These are phyloP conservation scores for Aphodius granarius DNA, from an alignment of 2,888 invertebrate genomes.

Conservation along the genomic window DNA sequence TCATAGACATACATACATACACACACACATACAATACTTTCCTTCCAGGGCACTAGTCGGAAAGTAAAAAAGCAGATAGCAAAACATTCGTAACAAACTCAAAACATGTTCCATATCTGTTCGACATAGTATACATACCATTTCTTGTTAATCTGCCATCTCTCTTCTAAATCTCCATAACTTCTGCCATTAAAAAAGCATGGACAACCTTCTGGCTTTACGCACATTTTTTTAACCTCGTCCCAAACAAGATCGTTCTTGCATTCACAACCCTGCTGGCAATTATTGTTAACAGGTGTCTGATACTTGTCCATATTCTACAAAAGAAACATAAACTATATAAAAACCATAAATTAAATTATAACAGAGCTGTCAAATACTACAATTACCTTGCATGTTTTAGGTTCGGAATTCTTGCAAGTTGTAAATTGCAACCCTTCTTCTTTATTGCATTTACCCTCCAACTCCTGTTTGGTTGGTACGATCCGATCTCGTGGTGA, in stretches of 20 bases:
- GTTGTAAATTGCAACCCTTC: constrained; percentile 68
- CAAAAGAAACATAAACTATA: background rate
- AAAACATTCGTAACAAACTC: too few relatives aligned
- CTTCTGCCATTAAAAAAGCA: constrained; percentile 5
- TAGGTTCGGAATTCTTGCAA: constrained; percentile 69
- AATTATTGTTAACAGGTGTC: constrained; percentile 57
- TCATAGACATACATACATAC: too few relatives aligned
- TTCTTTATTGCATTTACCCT: constrained; percentile 61
- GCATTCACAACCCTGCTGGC: constrained; percentile 74
- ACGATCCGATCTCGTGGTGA: constrained; percentile 47
- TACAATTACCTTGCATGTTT: constrained; percentile 73
- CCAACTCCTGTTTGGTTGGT: constrained; percentile 56
- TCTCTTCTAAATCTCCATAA: background rate
- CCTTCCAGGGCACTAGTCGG: too few relatives aligned
- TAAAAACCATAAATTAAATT: background rate
- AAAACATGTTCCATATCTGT: too few relatives aligned
- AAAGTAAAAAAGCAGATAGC: too few relatives aligned
- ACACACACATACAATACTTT: too few relatives aligned
- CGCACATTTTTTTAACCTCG: constrained; percentile 61
- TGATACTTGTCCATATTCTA: constrained; percentile 17
- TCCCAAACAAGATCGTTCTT: constrained; percentile 71
- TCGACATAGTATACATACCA: background rate
- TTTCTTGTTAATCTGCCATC: background rate
- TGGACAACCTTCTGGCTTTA: constrained; percentile 68
- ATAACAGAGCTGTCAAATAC: too few relatives aligned